Evolutionary conservation across 2,797 vertebrate genomes (phyloP).

Genomic region (Amniataba percoides): DNA sequence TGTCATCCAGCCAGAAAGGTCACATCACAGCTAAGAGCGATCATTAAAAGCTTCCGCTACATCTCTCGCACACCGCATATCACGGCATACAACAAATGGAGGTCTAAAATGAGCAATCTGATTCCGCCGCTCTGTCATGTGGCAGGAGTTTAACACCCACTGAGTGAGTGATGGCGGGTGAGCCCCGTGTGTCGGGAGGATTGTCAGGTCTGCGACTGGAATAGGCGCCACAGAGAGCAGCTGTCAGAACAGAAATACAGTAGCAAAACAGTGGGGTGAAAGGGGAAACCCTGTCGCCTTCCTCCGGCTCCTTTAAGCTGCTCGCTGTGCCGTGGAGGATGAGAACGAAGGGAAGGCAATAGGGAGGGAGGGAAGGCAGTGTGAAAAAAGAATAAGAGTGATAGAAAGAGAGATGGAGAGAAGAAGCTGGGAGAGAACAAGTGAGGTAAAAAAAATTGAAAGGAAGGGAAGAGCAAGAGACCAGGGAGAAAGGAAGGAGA

Average conservation of each 20-base stretch:
- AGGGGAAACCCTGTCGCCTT: constrained; percentile 44
- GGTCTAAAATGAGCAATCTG: constrained; percentile 6
- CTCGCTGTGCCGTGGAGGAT: constrained; percentile 6
- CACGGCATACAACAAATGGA: background rate
- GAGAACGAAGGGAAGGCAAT: background rate
- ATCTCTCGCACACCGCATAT: background rate
- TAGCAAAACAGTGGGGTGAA: constrained; percentile 56
- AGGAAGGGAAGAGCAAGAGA: background rate
- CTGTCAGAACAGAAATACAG: constrained; percentile 63
- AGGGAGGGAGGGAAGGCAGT: background rate
- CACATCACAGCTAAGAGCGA: constrained; percentile 4
- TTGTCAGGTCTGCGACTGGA: constrained; percentile 43
- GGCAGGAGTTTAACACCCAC: constrained; percentile 36
- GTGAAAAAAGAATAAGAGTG: background rate
- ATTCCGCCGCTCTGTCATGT: constrained; percentile 1
- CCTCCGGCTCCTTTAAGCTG: constrained; percentile 29
- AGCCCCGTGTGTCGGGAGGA: constrained; percentile 19
- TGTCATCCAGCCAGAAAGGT: background rate
- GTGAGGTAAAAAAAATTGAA: constrained; percentile 21
- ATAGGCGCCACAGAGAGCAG: constrained; percentile 50
- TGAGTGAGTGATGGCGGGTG: constrained; percentile 46
- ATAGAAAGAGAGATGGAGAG: background rate
- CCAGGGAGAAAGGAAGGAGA: background rate
- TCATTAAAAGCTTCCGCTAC: constrained; percentile 11
- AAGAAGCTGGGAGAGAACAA: constrained; percentile 13